Percentiles rank a stretch among this genome's conserved stretches.
These are phyloP conservation scores for Coracopsis vasa DNA, from an alignment of 2,113 vertebrate genomes.

Conservation along the genomic window DNA sequence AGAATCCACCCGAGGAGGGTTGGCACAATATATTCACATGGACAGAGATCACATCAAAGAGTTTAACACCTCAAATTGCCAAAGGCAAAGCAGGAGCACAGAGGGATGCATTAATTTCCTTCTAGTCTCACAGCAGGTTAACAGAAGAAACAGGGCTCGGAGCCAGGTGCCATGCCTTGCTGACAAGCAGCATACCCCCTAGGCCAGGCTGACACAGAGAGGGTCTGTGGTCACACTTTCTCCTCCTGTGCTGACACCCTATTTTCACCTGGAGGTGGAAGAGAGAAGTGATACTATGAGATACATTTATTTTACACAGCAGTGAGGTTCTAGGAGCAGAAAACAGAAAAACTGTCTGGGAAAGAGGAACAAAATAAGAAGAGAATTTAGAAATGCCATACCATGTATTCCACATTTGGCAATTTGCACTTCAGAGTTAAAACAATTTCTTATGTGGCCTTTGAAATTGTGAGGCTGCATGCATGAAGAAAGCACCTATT, in stretches of 20 bases:
- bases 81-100: neutral
- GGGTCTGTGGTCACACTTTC: neutral
- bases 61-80: conserved; percentile 39
- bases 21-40: neutral
- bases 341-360: neutral
- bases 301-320: neutral
- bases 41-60: neutral
- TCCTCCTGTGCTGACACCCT: neutral
- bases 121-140: neutral
- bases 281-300: neutral
- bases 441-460: neutral
- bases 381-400: neutral
- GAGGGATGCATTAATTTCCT: neutral
- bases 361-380: neutral
- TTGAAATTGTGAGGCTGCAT: neutral
- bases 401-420: neutral
- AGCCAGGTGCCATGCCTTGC: neutral
- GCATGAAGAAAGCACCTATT: neutral
- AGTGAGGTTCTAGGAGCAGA: neutral
- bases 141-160: neutral
- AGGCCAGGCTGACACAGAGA: neutral
- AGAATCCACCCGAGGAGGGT: neutral
- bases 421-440: neutral
- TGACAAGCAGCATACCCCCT: neutral
- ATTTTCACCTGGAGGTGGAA: neutral